Evolutionary conservation across 2,797 vertebrate species (phyloP), one percentile per base, ranked within the genome.

Genomic region (Uromys caudimaculatus): DNA sequence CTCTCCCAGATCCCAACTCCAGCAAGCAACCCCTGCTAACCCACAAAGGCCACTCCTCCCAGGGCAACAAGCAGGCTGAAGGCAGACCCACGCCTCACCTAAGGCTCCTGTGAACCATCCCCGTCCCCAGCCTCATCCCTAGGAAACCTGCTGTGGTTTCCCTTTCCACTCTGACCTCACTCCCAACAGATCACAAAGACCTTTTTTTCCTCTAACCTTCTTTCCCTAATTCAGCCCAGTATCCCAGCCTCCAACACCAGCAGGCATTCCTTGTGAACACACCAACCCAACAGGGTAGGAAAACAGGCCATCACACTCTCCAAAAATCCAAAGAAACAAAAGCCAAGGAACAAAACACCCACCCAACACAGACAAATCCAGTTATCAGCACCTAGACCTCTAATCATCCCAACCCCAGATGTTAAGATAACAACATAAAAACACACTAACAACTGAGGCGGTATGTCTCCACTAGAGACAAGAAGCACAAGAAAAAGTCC

Each of bases 41-140:
- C 82, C 58, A 71, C 58, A 71, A 92, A 92, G 92, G 38, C 21
- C 29, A 94, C 11, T 87, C 94, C 64, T 96, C 64, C 35, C 19
- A 56, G 52, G 19, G 19, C 78, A 81, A 38, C 35, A 38, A 81
- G 52, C 6, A 81, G 21, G 52, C 54, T 58, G 54, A 58, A 81
- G 23, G 54, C 35, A 77, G 75, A 50, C 75, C 75, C 76, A 78
- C 47, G 52, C 8, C 77, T 79, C 78, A 56, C 21, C 52, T 16
- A 76, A 3, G 44, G 6, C 32, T n/a, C 32, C 32, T 67, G 35
- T 16, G 32, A 67, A 35, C 29, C 32, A 32, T 23, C 4, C 21
- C 38, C 10, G 2, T 10, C 3, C 38, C 73, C 23, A 81, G 52
- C 11, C 21, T 24, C 78, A 81, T 7, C 54, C 52, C 78, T 19